Conservation (phyloP, 1,140 invertebrate species). For the Luehdorfia chinensis region DNA sequence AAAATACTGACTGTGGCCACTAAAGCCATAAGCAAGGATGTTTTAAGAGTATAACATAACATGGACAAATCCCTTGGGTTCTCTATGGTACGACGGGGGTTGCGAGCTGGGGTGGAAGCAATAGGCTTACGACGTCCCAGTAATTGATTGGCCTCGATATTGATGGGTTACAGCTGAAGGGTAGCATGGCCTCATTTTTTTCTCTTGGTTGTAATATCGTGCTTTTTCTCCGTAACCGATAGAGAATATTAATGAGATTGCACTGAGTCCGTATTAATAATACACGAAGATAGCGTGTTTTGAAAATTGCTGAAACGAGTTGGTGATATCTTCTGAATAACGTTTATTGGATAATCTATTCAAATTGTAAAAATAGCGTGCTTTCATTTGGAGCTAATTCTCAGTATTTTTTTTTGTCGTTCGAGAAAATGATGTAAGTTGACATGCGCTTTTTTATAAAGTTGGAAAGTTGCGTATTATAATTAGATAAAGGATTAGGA, state of each 20-base stretch:
- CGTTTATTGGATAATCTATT: too few species aligned
- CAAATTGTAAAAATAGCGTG: too few species aligned
- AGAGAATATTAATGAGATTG: constrained; percentile 15
- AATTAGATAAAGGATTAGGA: too few species aligned
- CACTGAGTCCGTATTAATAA: constrained; percentile 1
- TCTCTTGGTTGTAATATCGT: constrained; percentile 6
- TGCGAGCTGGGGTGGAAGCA: constrained; percentile 3
- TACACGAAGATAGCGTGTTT: neutral
- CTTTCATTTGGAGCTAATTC: too few species aligned
- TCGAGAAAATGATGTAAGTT: too few species aligned
- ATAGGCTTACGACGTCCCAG: constrained; percentile 12
- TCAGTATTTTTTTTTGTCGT: too few species aligned
- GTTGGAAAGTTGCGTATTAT: too few species aligned
- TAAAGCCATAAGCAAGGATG: constrained; percentile 7
- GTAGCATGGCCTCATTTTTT: constrained; percentile 12
- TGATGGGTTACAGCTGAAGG: constrained; percentile 9
- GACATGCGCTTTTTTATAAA: too few species aligned
- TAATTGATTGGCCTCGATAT: constrained; percentile 17
- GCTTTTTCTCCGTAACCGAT: constrained; percentile 5
- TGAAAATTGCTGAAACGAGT: too few species aligned
- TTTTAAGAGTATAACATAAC: constrained; percentile 14
- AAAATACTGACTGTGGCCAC: constrained; percentile 1
- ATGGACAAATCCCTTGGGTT: constrained; percentile 15
- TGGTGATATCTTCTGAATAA: too few species aligned
- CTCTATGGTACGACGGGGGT: constrained; percentile 1